These are phyloP conservation scores for Lepus townsendii DNA, from an alignment of 2,797 vertebrate genomes.

Conservation along the genomic window DNA sequence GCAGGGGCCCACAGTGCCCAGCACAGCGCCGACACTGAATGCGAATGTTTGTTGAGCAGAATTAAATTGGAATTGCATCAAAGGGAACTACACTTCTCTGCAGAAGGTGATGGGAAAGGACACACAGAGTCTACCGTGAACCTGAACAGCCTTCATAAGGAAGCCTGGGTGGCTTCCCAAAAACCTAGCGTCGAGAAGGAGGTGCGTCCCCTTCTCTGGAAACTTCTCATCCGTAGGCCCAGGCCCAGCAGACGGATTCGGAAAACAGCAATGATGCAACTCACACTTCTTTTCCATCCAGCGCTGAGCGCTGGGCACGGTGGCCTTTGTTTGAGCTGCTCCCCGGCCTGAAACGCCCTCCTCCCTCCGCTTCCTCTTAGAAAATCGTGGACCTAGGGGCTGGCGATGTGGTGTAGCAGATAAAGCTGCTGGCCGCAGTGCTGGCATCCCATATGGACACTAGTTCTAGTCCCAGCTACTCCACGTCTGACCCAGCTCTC, in stretches of 20 bases:
- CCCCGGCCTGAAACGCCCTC: not conserved
- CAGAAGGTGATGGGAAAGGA: not conserved
- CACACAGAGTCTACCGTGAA: not conserved
- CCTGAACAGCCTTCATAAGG: not conserved
- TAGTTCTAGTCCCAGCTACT: too few relatives aligned
- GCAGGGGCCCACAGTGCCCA: not conserved
- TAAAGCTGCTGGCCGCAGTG: too few relatives aligned
- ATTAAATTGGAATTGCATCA: not conserved
- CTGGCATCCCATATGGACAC: too few relatives aligned
- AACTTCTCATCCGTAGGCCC: constrained; percentile 29
- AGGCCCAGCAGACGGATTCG: not conserved
- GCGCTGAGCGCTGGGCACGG: not conserved
- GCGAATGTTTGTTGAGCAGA: not conserved
- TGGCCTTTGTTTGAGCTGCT: not conserved
- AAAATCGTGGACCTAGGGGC: not conserved
- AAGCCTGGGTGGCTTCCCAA: constrained; percentile 16
- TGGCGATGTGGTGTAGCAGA: too few relatives aligned
- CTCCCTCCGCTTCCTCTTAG: not conserved
- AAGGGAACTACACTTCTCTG: not conserved
- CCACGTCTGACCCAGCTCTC: too few relatives aligned
- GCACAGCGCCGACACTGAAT: not conserved
- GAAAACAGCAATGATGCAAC: constrained; percentile 37
- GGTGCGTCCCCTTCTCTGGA: not conserved
- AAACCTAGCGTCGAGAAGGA: not conserved
- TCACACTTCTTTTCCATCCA: not conserved